Percentiles rank a stretch among this genome's conserved stretches.
Conservation (phyloP, 1,140 invertebrate genomes). For the Sweltsa coloradensis region DNA sequence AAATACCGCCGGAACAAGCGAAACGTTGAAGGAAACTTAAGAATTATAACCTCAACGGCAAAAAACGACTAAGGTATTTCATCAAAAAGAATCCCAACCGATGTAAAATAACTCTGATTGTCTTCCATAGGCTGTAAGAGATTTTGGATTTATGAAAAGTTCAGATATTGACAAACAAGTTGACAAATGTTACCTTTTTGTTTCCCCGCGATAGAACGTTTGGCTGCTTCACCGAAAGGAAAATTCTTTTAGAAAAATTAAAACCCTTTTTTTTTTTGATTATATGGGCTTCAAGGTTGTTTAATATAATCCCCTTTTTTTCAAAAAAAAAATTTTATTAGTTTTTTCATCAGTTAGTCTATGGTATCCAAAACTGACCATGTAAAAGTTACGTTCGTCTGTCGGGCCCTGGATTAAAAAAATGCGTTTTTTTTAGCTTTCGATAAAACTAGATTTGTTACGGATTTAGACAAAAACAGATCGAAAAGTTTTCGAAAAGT, state of each 20-base stretch:
- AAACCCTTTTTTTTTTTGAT: conserved; percentile 39
- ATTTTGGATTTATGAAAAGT: conserved; percentile 51
- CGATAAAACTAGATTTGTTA: conserved; percentile 47
- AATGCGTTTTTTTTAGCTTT: conserved; percentile 44
- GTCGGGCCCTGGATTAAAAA: conserved; percentile 35
- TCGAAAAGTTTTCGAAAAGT: conserved; percentile 37
- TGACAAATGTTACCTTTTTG: conserved; percentile 50
- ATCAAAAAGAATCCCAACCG: conserved; percentile 65
- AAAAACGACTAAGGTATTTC: conserved; percentile 63
- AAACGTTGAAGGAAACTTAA: conserved; percentile 34
- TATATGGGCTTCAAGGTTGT: conserved; percentile 40
- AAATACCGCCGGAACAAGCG: conserved; percentile 26
- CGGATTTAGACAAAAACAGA: conserved; percentile 38
- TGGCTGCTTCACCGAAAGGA: conserved; percentile 59
- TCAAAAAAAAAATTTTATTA: conserved; percentile 36
- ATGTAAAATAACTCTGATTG: conserved; percentile 54
- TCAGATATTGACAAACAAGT: conserved; percentile 33
- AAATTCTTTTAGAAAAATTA: conserved; percentile 38
- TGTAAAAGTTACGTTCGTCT: conserved; percentile 32
- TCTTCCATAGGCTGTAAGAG: conserved; percentile 79
- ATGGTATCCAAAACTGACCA: conserved; percentile 23
- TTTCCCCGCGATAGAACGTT: conserved; percentile 72
- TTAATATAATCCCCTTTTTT: conserved; percentile 42
- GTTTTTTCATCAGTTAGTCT: conserved; percentile 31
- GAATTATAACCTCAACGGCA: conserved; percentile 53